Conservation (phyloP, 2,888 invertebrate genomes). For the Linyphia triangularis region DNA sequence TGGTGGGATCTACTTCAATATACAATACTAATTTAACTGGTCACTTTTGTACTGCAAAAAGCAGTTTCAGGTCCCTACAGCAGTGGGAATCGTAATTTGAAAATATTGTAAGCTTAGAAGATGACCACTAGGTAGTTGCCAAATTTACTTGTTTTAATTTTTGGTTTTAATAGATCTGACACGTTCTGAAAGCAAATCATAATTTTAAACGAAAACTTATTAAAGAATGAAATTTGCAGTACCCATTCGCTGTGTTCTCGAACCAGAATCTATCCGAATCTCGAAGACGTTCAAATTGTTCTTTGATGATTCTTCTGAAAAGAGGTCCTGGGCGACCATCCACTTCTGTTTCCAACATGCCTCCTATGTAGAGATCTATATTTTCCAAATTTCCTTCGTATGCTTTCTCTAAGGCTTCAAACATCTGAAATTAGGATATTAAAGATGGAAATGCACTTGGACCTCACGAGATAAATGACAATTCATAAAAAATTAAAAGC, state of each 20-base stretch:
- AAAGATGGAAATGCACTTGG: too few species aligned
- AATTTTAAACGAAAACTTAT: background rate
- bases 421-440: slow-evolving; percentile 55
- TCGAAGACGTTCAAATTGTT: slow-evolving; percentile 93
- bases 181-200: background rate
- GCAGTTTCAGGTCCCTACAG: too few species aligned
- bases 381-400: slow-evolving; percentile 88
- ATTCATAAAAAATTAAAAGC: too few species aligned
- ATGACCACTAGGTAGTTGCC: background rate
- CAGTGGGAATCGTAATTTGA: too few species aligned
- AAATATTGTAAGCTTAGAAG: too few species aligned
- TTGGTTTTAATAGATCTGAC: background rate
- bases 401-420: slow-evolving; percentile 84
- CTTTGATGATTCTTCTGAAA: slow-evolving; percentile 92
- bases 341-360: slow-evolving; percentile 92
- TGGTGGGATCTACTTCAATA: too few species aligned
- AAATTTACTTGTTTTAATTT: background rate
- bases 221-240: background rate
- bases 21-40: too few species aligned
- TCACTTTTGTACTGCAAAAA: too few species aligned
- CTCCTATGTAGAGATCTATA: slow-evolving; percentile 97
- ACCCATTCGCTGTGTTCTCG: slow-evolving; percentile 91
- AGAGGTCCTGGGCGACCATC: slow-evolving; percentile 93
- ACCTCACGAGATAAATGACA: too few species aligned
- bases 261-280: slow-evolving; percentile 99